phyloP scores from a whole-genome alignment of 2,797 vertebrate genomes.

The Cryptoprocta ferox region DNA sequence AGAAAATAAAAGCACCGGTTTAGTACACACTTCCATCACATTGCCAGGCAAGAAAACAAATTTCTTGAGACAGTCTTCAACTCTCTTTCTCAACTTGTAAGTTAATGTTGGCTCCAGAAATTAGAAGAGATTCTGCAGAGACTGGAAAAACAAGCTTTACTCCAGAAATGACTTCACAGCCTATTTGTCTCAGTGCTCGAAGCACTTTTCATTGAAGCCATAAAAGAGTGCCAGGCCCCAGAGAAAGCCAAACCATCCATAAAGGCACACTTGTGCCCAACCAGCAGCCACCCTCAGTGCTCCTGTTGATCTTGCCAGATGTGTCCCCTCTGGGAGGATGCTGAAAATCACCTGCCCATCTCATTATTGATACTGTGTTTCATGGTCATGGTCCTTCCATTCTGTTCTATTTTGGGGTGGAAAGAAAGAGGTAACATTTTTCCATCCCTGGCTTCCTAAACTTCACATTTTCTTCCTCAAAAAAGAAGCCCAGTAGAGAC shows the following conservation, averaged over 20 bases:
- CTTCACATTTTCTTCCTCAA: background rate
- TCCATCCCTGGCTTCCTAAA: background rate
- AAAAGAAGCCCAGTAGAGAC: background rate
- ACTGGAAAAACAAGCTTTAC: background rate
- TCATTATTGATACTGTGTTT: background rate
- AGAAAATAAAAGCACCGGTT: background rate
- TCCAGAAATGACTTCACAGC: constrained; percentile 48
- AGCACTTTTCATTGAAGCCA: constrained; percentile 60
- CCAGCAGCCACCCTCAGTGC: background rate
- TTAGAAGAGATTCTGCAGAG: background rate
- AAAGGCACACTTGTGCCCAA: constrained; percentile 45
- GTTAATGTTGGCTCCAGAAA: background rate
- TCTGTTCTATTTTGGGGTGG: background rate
- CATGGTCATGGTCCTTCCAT: background rate
- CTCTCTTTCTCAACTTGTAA: background rate
- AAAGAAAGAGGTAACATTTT: background rate
- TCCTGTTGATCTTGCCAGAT: background rate
- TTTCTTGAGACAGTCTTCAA: background rate
- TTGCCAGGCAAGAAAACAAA: background rate
- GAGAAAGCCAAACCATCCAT: constrained; percentile 50
- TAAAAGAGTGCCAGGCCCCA: background rate
- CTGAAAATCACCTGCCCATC: background rate
- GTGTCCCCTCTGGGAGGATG: background rate
- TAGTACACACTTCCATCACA: background rate
- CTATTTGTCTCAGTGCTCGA: constrained; percentile 15